These are phyloP conservation scores for Drepanosiphum platanoidis DNA, from an alignment of 2,888 invertebrate species.

Conservation along the genomic window DNA sequence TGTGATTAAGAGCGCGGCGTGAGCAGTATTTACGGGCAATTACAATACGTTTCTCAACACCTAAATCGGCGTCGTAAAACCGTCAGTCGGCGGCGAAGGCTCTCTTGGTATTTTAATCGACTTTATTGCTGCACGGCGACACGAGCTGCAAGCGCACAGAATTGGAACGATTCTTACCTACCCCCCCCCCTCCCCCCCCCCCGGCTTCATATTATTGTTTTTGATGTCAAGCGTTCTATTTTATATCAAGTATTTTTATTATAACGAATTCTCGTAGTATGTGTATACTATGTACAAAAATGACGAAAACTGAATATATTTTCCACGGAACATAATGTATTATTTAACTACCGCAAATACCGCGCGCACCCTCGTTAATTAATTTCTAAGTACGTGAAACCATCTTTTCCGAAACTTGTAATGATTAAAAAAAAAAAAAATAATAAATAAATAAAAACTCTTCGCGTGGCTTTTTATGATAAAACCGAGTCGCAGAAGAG, in stretches of 20 bases:
- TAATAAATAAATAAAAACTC: neutral
- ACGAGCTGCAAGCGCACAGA: neutral
- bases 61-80: conserved; percentile 34
- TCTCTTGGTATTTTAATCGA: conserved; percentile 29
- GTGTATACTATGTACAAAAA: too few species aligned
- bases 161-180: neutral
- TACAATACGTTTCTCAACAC: conserved; percentile 6
- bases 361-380: neutral
- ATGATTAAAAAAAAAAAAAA: neutral
- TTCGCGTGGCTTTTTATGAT: neutral
- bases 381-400: neutral
- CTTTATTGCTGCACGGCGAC: conserved; percentile 17
- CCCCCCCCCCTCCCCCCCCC: too few species aligned
- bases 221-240: too few species aligned
- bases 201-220: too few species aligned
- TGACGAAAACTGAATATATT: too few species aligned
- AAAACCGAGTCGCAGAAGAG: neutral
- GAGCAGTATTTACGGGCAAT: conserved; percentile 22
- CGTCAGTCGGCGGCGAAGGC: neutral
- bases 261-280: too few species aligned
- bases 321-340: too few species aligned
- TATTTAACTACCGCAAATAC: too few species aligned
- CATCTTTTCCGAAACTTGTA: neutral
- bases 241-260: too few species aligned
- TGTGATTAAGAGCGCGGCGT: neutral